Evolutionary conservation across 64 coral and sea anemone genomes (phyloP).

Genomic region (Acropora tenuis): DNA sequence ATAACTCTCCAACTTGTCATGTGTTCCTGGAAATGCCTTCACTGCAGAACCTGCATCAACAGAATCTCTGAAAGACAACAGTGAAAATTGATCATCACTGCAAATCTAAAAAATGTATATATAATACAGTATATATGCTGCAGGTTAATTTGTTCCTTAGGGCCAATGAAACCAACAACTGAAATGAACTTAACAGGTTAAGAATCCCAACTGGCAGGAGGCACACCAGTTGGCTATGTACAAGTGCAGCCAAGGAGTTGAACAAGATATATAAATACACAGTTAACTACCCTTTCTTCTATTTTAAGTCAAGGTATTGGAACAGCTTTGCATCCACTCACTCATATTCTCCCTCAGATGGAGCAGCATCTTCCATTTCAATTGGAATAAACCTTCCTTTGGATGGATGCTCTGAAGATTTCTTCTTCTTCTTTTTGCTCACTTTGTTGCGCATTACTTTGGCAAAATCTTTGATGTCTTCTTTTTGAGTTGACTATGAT

Average conservation of each 20-base stretch:
- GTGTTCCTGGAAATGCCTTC: constrained; percentile 65
- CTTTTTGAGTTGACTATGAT: constrained; percentile 90
- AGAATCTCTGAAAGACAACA: constrained; percentile 34
- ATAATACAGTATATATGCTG: neutral
- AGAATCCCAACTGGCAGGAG: no score
- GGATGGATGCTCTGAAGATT: constrained; percentile 64
- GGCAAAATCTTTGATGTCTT: constrained; percentile 97
- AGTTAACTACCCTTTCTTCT: no score
- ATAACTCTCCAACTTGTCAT: constrained; percentile 66
- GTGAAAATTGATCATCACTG: no score
- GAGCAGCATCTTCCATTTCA: constrained; percentile 69
- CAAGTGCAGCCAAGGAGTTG: no score
- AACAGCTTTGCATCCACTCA: constrained; percentile 7
- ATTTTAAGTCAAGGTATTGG: no score
- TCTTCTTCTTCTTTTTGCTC: constrained; percentile 93
- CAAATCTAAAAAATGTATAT: no score
- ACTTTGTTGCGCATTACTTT: constrained; percentile 97
- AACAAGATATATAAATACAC: no score
- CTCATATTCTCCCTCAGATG: constrained; percentile 79
- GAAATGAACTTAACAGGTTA: no score
- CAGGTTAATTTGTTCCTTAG: neutral
- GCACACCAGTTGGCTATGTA: no score
- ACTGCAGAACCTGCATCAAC: constrained; percentile 59
- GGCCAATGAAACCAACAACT: no score
- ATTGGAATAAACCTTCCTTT: constrained; percentile 93